Base-by-base conservation (phyloP, 2,888 invertebrate species). In the Branchellion lobata region DNA sequence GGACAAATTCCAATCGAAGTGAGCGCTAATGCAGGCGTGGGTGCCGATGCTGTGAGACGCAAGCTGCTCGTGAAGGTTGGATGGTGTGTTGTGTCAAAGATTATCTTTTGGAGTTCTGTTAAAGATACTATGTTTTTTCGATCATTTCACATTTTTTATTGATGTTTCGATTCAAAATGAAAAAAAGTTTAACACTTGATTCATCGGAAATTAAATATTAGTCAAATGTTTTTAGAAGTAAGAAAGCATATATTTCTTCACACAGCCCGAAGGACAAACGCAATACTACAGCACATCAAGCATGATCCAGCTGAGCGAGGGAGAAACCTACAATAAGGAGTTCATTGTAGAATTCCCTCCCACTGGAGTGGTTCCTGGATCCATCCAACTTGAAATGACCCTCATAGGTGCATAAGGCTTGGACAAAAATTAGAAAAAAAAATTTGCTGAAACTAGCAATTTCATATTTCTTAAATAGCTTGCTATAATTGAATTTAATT, bases 41-140 rank as follows among this genome's bases (percentile, higher is more conserved):
- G 92, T 40, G 94, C 94, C 5, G 95, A 96, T 85, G 92, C 92
- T 11, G 90, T 95, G 1, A 90, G 91, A 82, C 91, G 91, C 84
- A 91, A 91, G 83, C 89, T 95, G 1, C 90, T 91, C 71, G 93
- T 94, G 27, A 91, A 91, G 89, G 92, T 92, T 87, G 75, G 14
- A 5, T 5, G 8, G 40, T 40, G 40, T 40, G 8, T 40, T 8
- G 8, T 40, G 5, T 40, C 5, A 40, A 8, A 40, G n/a, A n/a
- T n/a, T n/a, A n/a, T n/a, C n/a, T n/a, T n/a, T n/a, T n/a, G n/a
- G n/a, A n/a, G n/a, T n/a, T n/a, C n/a, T n/a, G n/a, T n/a, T n/a
- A n/a, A n/a, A n/a, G n/a, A n/a, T n/a, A n/a, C n/a, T n/a, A n/a
- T n/a, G 27, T 21, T 40, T 47, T 14, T 29, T 29, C 24, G 40